These are phyloP conservation scores for Mohoua ochrocephala DNA, from an alignment of 2,113 vertebrate genomes.

Conservation along the genomic window DNA sequence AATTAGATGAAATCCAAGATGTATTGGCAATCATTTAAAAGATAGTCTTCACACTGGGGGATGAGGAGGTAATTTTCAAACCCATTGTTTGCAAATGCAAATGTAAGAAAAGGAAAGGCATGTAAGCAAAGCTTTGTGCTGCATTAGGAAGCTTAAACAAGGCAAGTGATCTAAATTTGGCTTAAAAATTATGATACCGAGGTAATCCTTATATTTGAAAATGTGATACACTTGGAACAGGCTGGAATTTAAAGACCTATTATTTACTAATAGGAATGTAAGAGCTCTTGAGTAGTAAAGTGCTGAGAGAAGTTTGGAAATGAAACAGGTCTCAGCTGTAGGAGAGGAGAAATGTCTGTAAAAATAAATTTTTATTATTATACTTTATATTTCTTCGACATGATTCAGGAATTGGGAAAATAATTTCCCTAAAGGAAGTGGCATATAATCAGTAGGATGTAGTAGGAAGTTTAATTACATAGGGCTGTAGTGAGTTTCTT, in stretches of 20 bases:
- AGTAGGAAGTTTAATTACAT: neutral
- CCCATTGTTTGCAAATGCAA: neutral
- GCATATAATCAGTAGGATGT: neutral
- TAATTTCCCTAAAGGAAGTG: constrained; percentile 19
- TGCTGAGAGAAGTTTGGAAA: neutral
- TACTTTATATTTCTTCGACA: neutral
- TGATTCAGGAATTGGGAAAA: neutral
- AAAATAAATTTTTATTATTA: neutral
- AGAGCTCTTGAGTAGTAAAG: neutral
- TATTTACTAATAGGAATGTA: neutral
- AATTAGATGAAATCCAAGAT: neutral
- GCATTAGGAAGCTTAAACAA: neutral
- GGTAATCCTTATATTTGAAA: neutral
- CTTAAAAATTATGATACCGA: neutral
- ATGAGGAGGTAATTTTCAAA: neutral
- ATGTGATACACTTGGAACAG: neutral
- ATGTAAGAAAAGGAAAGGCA: neutral
- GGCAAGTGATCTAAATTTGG: neutral
- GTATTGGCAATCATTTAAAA: neutral
- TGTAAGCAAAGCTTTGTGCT: neutral
- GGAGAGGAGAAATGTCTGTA: neutral
- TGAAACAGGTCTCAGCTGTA: neutral
- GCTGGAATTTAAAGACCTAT: neutral
- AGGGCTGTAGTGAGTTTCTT: neutral
- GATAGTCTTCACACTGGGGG: neutral